Percentiles rank a stretch among this genome's conserved stretches.
Evolutionary conservation across 2,113 vertebrate genomes (phyloP).

Genomic region (Eulemur macaco): DNA sequence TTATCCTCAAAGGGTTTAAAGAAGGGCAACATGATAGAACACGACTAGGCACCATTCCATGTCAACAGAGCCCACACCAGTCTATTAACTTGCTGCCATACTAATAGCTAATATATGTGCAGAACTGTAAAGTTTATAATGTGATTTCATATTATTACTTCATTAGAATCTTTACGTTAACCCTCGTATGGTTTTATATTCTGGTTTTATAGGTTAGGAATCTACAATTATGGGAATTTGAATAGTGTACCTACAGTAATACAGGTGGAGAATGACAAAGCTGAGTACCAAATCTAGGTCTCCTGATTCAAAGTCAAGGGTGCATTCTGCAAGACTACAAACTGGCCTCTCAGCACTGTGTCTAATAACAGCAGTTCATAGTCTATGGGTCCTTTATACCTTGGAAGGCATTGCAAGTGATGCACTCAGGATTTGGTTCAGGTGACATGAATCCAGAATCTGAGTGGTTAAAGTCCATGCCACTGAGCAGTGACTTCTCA

Average conservation of each 20-base stretch:
- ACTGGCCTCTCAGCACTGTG: rapidly evolving
- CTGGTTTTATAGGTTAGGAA: neutral
- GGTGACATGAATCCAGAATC: neutral
- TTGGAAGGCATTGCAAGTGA: neutral
- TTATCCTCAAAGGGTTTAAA: neutral
- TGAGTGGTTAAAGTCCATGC: too few species aligned
- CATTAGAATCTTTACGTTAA: neutral
- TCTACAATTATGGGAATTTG: neutral
- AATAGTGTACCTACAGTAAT: neutral
- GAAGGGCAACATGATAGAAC: neutral
- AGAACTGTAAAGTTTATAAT: neutral
- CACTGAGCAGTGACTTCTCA: neutral
- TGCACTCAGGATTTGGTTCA: neutral
- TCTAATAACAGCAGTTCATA: neutral
- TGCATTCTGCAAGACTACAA: neutral
- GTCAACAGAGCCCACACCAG: neutral
- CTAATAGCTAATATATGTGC: neutral
- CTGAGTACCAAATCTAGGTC: neutral
- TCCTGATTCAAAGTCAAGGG: neutral
- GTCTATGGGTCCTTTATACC: too few species aligned
- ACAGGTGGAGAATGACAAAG: neutral
- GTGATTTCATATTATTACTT: neutral
- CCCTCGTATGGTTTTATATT: neutral
- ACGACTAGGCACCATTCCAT: rapidly evolving
- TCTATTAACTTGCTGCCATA: neutral